phyloP scores from a whole-genome alignment of 2,797 vertebrate species.

The Pelobates cultripes region DNA sequence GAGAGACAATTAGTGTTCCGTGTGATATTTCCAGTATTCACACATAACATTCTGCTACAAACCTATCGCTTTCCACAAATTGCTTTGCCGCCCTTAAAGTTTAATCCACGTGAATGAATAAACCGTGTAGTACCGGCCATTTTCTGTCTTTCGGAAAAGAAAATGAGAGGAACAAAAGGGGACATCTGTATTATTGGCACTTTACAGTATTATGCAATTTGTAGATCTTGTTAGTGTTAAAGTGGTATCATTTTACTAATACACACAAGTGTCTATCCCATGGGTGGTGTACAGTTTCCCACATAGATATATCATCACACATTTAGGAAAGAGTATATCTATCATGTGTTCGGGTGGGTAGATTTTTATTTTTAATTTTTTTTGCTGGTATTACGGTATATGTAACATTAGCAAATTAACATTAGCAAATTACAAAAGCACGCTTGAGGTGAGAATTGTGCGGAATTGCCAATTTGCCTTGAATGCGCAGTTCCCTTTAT shows the following conservation, averaged over 20 bases:
- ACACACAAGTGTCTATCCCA: neutral
- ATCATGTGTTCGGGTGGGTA: neutral
- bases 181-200: fast-evolving
- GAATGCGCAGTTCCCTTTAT: too few relatives aligned
- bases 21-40: too few relatives aligned
- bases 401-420: neutral
- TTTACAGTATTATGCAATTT: constrained; percentile 3
- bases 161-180: neutral
- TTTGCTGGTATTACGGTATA: neutral
- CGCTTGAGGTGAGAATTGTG: too few relatives aligned
- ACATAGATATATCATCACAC: constrained; percentile 8
- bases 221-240: constrained; percentile 20
- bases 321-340: constrained; percentile 5
- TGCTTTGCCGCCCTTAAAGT: neutral
- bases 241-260: constrained; percentile 26
- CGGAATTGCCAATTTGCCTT: too few relatives aligned
- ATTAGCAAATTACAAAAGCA: too few relatives aligned
- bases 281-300: neutral
- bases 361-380: constrained; percentile 5
- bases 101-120: neutral
- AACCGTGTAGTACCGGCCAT: neutral
- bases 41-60: too few relatives aligned
- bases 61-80: too few relatives aligned
- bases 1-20: too few relatives aligned
- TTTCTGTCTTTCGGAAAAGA: neutral